A percentile compares a stretch with the other conserved stretches of the same genome.
phyloP scores from a whole-genome alignment of 2,888 invertebrate genomes.

The Idaea aversata region DNA sequence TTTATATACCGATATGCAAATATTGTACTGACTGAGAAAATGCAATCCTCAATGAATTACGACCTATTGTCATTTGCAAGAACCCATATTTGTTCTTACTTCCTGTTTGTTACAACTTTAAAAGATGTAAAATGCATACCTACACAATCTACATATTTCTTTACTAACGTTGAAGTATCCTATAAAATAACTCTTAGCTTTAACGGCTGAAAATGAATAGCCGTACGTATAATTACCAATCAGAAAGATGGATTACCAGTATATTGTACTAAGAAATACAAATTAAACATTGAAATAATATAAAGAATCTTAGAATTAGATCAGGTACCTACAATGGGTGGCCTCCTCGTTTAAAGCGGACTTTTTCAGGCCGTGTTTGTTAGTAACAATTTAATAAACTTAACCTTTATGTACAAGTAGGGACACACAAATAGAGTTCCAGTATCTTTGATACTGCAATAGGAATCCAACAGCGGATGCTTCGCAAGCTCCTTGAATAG shows the following conservation, averaged over 20 bases:
- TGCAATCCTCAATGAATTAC: slow-evolving; percentile 39
- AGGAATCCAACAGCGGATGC: slow-evolving; percentile 11
- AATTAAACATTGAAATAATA: too few relatives aligned
- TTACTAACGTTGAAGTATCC: too few relatives aligned
- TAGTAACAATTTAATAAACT: neutral
- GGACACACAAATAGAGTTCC: neutral
- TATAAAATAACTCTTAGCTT: too few relatives aligned
- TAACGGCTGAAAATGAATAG: too few relatives aligned
- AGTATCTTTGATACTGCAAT: neutral
- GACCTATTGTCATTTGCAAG: slow-evolving; percentile 39
- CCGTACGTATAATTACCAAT: too few relatives aligned
- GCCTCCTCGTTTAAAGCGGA: neutral
- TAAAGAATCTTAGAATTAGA: too few relatives aligned
- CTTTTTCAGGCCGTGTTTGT: too few relatives aligned
- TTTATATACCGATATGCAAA: slow-evolving; percentile 41
- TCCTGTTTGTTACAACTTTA: slow-evolving; percentile 13
- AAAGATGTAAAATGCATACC: neutral
- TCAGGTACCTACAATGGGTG: too few relatives aligned
- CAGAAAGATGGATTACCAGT: too few relatives aligned
- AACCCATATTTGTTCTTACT: slow-evolving; percentile 8
- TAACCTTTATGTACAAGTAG: neutral
- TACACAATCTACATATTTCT: too few relatives aligned
- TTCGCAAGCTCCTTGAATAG: slow-evolving; percentile 27
- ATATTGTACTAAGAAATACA: too few relatives aligned
- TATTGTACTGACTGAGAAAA: slow-evolving; percentile 46